These are phyloP conservation scores for Chrysolina americana DNA, from an alignment of 2,888 invertebrate genomes.

Conservation along the genomic window DNA sequence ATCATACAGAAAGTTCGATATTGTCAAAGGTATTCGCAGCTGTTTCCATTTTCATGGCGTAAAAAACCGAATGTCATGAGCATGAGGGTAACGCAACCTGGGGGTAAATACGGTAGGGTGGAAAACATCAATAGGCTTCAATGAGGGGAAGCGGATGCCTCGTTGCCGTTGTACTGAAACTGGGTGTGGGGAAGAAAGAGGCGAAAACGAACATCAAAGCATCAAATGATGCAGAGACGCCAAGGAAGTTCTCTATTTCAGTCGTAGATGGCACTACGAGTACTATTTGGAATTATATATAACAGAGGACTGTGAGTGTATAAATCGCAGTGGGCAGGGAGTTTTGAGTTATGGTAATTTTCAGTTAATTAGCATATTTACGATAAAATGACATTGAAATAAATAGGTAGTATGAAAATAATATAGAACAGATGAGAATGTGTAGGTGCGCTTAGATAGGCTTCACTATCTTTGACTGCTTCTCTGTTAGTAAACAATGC, in stretches of 20 bases:
- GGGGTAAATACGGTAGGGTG: background rate
- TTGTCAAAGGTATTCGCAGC: background rate
- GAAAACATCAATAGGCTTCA: slow-evolving; percentile 2
- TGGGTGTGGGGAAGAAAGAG: background rate
- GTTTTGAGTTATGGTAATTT: no score
- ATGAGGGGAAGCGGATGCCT: background rate
- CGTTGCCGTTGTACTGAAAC: background rate
- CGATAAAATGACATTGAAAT: no score
- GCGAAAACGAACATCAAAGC: background rate
- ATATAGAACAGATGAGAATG: no score
- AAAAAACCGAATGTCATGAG: background rate
- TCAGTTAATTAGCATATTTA: no score
- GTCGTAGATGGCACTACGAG: background rate
- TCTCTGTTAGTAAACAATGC: no score
- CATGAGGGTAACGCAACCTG: background rate
- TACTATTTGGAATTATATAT: no score
- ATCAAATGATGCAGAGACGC: no score
- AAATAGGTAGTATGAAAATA: no score
- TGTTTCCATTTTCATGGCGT: slow-evolving; percentile 5
- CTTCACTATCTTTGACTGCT: no score
- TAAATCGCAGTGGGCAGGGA: no score
- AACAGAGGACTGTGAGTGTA: no score
- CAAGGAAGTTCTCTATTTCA: background rate
- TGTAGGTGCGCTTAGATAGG: no score
- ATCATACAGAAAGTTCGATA: background rate